Percentiles rank a stretch among this genome's conserved stretches.
phyloP scores from a whole-genome alignment of 2,888 invertebrate species.

The Caenorhabditis sp. region DNA sequence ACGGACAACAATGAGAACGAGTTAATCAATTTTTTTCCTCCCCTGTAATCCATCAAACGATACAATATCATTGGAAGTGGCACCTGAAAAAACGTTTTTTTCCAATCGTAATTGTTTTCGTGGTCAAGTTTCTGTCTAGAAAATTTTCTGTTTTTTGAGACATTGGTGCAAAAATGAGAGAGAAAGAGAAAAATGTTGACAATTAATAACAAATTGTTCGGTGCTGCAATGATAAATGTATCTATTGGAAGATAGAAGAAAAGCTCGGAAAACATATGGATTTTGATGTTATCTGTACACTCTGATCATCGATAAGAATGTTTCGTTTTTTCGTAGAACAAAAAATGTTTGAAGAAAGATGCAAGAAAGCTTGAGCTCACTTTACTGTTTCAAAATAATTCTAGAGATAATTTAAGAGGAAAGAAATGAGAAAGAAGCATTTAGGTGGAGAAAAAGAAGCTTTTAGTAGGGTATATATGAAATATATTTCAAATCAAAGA shows the following conservation, averaged over 20 bases:
- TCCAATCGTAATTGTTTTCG: too few species aligned
- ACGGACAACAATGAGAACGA: conserved; percentile 68
- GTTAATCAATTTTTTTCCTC: conserved; percentile 63
- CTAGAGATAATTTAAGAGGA: too few species aligned
- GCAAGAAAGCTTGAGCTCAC: too few species aligned
- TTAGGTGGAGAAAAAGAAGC: too few species aligned
- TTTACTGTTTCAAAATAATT: too few species aligned
- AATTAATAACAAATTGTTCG: background rate
- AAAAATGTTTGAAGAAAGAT: too few species aligned
- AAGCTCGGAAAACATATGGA: background rate
- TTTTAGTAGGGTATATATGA: too few species aligned
- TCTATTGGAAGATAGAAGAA: background rate
- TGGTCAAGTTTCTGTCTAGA: too few species aligned
- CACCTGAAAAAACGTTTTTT: conserved; percentile 62
- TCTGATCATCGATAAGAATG: background rate
- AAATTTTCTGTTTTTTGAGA: too few species aligned
- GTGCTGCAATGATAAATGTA: background rate
- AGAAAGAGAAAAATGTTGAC: background rate
- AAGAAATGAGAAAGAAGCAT: too few species aligned
- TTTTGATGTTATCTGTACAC: background rate
- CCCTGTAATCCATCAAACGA: conserved; percentile 69
- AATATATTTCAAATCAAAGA: too few species aligned
- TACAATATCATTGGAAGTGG: conserved; percentile 68
- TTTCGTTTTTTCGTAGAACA: too few species aligned
- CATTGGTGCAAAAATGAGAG: background rate